Percentiles rank a stretch among this genome's conserved stretches.
These are phyloP conservation scores for Eilema caniola DNA, from an alignment of 2,888 invertebrate genomes.

Conservation along the genomic window DNA sequence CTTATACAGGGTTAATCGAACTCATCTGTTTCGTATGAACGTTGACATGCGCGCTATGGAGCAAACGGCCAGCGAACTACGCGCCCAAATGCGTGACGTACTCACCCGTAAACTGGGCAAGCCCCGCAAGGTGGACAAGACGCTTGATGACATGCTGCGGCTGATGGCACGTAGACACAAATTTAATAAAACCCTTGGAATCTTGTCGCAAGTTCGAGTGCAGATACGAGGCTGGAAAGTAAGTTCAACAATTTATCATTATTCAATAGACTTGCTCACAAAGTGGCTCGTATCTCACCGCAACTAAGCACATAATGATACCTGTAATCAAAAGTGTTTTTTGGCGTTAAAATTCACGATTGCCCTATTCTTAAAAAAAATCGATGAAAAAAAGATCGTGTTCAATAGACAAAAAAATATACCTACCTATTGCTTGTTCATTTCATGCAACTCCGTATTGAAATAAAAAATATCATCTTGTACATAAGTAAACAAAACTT, in stretches of 20 bases:
- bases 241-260: background rate
- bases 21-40: constrained; percentile 90
- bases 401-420: no score
- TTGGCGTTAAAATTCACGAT: no score
- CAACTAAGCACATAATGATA: no score
- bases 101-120: constrained; percentile 76
- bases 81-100: constrained; percentile 81
- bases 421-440: no score
- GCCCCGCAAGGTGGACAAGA: constrained; percentile 74
- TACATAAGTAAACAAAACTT: no score
- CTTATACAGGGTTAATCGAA: constrained; percentile 87
- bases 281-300: no score
- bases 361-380: no score
- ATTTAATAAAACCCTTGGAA: constrained; percentile 65
- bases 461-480: no score
- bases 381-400: no score
- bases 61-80: constrained; percentile 84
- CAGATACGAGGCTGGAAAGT: constrained; percentile 78
- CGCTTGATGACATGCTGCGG: constrained; percentile 75
- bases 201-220: constrained; percentile 64
- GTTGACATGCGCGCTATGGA: constrained; percentile 90
- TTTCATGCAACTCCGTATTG: no score
- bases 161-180: constrained; percentile 80
- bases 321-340: no score
- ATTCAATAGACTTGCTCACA: no score